phyloP scores from a whole-genome alignment of 2,113 vertebrate genomes.

The Ivindomyrus marchei region DNA sequence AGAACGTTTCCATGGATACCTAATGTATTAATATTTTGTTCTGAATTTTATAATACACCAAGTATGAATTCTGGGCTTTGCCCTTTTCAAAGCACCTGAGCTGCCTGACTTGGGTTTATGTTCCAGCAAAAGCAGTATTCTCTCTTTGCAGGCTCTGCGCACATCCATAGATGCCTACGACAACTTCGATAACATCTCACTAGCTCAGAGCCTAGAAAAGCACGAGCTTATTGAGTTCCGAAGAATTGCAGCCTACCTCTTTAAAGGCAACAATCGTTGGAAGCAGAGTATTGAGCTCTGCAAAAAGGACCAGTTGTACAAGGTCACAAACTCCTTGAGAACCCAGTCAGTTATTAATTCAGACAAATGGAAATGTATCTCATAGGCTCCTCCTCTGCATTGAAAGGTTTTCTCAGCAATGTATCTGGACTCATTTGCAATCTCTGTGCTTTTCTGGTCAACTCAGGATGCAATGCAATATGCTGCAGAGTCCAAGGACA shows the following conservation, averaged over 20 bases:
- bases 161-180: slow-evolving; percentile 98
- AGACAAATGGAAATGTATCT: not conserved
- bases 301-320: slow-evolving; percentile 97
- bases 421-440: not conserved
- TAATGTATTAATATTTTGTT: not conserved
- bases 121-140: not conserved
- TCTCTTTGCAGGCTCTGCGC: slow-evolving; percentile 74
- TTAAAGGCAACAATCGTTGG: slow-evolving; percentile 99
- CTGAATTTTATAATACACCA: not conserved
- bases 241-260: slow-evolving; percentile 95
- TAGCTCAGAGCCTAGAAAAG: slow-evolving; percentile 92
- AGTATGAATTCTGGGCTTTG: not conserved
- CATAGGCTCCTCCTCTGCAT: not conserved
- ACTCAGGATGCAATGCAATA: slow-evolving; percentile 96
- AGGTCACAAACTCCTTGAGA: slow-evolving; percentile 61
- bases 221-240: slow-evolving; percentile 96
- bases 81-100: not conserved
- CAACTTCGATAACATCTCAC: slow-evolving; percentile 98
- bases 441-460: not conserved
- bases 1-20: not conserved
- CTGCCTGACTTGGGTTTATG: not conserved
- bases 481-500: slow-evolving; percentile 96
- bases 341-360: not conserved
- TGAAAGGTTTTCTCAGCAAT: not conserved
- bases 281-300: slow-evolving; percentile 98